phyloP scores from a whole-genome alignment of 2,888 invertebrate species.

The Polydrusus cervinus region DNA sequence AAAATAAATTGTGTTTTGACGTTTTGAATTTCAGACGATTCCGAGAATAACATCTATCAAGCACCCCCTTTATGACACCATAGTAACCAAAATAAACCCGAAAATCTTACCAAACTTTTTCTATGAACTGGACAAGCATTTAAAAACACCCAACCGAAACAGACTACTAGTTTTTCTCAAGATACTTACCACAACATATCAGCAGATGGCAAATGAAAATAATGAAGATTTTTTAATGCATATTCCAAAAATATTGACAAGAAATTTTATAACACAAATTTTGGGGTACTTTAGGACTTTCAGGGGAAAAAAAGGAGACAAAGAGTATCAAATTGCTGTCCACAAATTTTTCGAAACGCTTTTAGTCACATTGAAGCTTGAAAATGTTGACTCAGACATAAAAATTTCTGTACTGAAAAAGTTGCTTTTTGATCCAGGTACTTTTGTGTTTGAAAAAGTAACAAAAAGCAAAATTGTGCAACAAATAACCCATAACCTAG shows the following conservation, averaged over 20 bases:
- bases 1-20: too few species aligned
- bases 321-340: conserved; percentile 75
- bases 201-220: conserved; percentile 63
- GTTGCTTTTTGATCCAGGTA: conserved; percentile 80
- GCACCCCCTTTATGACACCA: conserved; percentile 79
- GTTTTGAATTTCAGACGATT: conserved; percentile 72
- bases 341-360: conserved; percentile 74
- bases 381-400: conserved; percentile 73
- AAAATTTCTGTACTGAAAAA: conserved; percentile 78
- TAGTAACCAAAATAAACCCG: conserved; percentile 74
- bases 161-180: conserved; percentile 77
- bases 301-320: conserved; percentile 74
- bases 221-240: conserved; percentile 64
- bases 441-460: conserved; percentile 83
- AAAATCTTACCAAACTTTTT: conserved; percentile 75
- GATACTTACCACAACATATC: conserved; percentile 75
- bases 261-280: conserved; percentile 79
- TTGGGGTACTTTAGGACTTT: conserved; percentile 78
- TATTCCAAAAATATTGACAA: conserved; percentile 77
- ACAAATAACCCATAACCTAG: conserved; percentile 77
- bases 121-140: conserved; percentile 72
- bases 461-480: conserved; percentile 80
- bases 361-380: conserved; percentile 72
- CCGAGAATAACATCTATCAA: conserved; percentile 75
- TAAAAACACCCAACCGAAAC: conserved; percentile 75